Base-by-base conservation (phyloP, 2,797 vertebrate species). In the Pygocentrus nattereri region DNA sequence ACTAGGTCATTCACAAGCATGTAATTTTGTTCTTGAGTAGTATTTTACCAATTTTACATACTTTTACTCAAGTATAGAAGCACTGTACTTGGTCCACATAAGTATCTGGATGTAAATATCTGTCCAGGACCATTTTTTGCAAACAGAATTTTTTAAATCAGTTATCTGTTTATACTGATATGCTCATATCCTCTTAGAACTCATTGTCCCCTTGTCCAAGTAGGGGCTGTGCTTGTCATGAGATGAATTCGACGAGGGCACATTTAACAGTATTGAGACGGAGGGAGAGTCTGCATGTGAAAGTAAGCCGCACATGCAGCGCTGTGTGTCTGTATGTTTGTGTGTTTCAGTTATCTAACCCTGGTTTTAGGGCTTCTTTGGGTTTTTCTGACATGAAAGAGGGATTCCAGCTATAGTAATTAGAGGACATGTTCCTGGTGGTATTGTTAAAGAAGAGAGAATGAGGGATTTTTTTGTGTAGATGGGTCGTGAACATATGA, bases 401-500 rank as follows among this genome's bases (percentile, higher is more conserved):
- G 23, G n/a, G 44, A 34, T 78, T 61, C 34, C 3, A 0, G n/a
- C 64, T 41, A n/a, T 62, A 23, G 10, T 62, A 27, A 67, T 69
- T 8, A 25, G 25, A 31, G 47, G 54, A 47, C 61, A 50, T 76
- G 23, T 74, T 67, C 44, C 44, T 72, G 67, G 21, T 21, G 47
- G 47, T 61, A 47, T 15, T 61, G 11, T 74, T 59, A 41, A 25
- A 23, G 18, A 56, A 31, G 54, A 27, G 52, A 38, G 61, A 34
- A 72, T 73, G n/a, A 69, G 54, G 31, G 27, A n/a, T n/a, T 34
- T 69, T 54, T 21, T 50, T 21, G 21, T 25, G 52, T 82, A 70
- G 82, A 31, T 76, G 78, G 78, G 70, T 83, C 71, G 16, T 79
- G 72, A 50, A 1, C 73, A 30, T 79, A 15, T 75, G 21, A 79